Evolutionary conservation across 2,113 vertebrate species (phyloP).

Genomic region (Hiodon tergisus): DNA sequence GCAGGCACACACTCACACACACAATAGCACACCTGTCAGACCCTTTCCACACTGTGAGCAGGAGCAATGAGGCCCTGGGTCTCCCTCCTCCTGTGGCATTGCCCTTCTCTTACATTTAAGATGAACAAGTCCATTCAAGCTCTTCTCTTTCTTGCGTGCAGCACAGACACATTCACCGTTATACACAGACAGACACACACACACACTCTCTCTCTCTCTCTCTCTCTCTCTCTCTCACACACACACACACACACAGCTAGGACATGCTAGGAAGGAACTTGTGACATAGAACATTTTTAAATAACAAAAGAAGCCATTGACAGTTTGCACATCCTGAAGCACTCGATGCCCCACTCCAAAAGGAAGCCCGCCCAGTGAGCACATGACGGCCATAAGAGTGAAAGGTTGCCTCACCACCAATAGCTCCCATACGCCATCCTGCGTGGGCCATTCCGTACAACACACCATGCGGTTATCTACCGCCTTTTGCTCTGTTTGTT

Average conservation of each 20-base stretch:
- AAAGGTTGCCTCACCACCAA: no score
- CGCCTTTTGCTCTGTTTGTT: no score
- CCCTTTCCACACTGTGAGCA: conserved; percentile 69
- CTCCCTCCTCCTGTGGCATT: conserved; percentile 63
- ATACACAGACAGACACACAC: conserved; percentile 40
- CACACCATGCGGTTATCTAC: no score
- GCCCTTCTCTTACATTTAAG: conserved; percentile 66
- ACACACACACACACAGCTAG: background rate
- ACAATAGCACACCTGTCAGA: conserved; percentile 74
- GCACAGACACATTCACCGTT: conserved; percentile 51
- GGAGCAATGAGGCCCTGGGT: conserved; percentile 59
- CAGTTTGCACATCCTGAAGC: no score
- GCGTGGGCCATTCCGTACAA: no score
- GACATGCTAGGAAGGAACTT: no score
- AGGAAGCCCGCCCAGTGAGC: no score
- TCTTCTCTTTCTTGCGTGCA: conserved; percentile 55
- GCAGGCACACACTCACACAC: conserved; percentile 45
- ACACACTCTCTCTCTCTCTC: conserved; percentile 6
- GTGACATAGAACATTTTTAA: no score
- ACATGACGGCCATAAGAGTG: no score
- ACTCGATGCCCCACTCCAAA: no score
- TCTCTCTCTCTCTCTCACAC: background rate
- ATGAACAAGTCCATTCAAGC: conserved; percentile 60
- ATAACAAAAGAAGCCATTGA: no score
- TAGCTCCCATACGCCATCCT: no score